Evolutionary conservation across 2,113 vertebrate genomes (phyloP), one percentile per base, ranked within the genome.

Genomic region (Carassius carassius): DNA sequence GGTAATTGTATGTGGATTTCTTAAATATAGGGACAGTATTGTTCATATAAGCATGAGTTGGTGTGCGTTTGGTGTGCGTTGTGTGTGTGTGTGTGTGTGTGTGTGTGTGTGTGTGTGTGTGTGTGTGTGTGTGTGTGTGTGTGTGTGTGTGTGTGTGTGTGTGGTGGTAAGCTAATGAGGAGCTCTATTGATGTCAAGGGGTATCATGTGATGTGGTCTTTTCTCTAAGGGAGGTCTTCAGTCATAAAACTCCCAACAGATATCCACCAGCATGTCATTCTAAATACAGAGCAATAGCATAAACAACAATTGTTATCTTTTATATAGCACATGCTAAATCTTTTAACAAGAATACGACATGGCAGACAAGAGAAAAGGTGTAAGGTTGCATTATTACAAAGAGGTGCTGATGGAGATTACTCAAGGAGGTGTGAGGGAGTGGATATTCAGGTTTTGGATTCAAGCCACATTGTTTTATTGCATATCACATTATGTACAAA

Each of bases 201-300:
- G 41, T 56, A 69, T 51, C 70, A 17, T 51, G 44, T 73, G 54
- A 76, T 70, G 80, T 67, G 80, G 76, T 67, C 79, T 56, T 84
- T 83, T 60, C 23, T 62, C 51, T 25, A 41, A 23, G 81, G 62
- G 78, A 37, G 19, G 37, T 70, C 47, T 70, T 56, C 83, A 83
- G 32, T 87, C 79, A 89, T 87, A 80, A 87, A 80, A 83, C 79
- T 49, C 81, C 73, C 70, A 79, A 80, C 75, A 80, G 67, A 80
- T 16, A 14, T 62, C 23, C 58, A 49, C 67, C 13, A 83, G 54
- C 56, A 37, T 47, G 79, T 67, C 67, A 82, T 69, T 83, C 13
- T 62, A 65, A 70, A 70, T 29, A 87, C 51, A 85, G 23, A 23
- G 58, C 41, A 74, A 9, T 25, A 60, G 58, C 29, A 54, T 23